Base-by-base conservation (phyloP, 2,113 vertebrate genomes). In the Percina caprodes region DNA sequence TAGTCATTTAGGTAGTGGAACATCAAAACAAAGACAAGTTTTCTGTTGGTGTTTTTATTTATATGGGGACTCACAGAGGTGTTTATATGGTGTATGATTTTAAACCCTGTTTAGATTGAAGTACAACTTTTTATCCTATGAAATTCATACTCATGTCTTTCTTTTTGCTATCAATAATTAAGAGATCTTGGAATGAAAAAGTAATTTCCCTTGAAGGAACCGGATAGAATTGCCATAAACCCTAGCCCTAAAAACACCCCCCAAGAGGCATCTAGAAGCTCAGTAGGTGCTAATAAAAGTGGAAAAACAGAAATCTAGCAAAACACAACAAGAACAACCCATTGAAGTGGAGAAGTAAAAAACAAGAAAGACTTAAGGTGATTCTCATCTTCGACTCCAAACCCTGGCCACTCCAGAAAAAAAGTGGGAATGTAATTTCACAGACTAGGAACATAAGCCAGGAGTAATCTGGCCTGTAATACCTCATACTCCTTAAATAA, bases 401-500 rank as follows among this genome's bases (percentile, higher is more conserved):
- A 93, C 89, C 90, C 85, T 85, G 80, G 86, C 85, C 86, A 84
- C 91, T 93, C 87, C 76, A 86, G 74, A 72, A 89, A 89, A 84
- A 91, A 91, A 90, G 85, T 87, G 89, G 89, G 92, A 95, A 95
- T 94, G 93, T 94, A 93, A 96, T 95, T 96, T 96, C 92, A 88
- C 91, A 90, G 92, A 94, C 94, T 93, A 94, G 92, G 93, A 94
- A 95, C 94, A 95, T 95, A 95, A 96, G 93, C 93, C 92, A 92
- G 78, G 90, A 92, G 94, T 95, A 95, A 95, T 95, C 94, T 95
- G 91, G 87, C 92, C 94, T 93, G 93, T 95, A 96, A 95, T 95
- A 94, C 92, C 93, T 93, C 91, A 93, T 93, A 92, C 93, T 94
- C 93, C 94, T 95, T 95, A 95, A 95, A 95, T 94, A 94, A 96